Base-by-base conservation (phyloP, 2,797 vertebrate genomes). In the Oophaga sylvatica region DNA sequence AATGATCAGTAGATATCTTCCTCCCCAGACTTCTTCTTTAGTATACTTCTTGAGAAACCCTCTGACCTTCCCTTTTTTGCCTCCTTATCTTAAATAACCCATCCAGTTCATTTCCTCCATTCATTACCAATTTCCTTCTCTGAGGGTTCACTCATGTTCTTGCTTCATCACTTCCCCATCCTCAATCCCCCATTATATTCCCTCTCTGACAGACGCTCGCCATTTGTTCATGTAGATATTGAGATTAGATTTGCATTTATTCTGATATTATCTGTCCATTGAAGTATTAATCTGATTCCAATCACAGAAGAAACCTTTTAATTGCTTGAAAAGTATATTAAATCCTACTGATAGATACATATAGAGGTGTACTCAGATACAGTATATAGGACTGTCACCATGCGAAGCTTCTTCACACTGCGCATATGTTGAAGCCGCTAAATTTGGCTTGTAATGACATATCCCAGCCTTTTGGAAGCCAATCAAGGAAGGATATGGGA, bases 41-140 rank as follows among this genome's bases (percentile, higher is more conserved):
- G 22, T 68, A 22, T 22, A 22, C 63, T 53, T 68, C 45, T 20
- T n/a, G 11, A 22, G 19, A 15, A 71, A 71, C 53, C 56, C 67
- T 31, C 17, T 35, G 48, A 57, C 29, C 81, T 70, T 70, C 63
- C 9, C 48, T 56, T 22, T 31, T 83, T 35, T 17, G 29, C 26
- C 48, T 71, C 65, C 67, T 83, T 83, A 83, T 83, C 81, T 8
- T n/a, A n/a, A n/a, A 53, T 71, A 83, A 41, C 48, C 19, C 67
- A n/a, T 53, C 26, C 8, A 22, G 73, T 71, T 67, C 48, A 59
- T 83, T 83, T 83, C 81, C 81, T 83, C 67, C 16, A 71, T 71
- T 83, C 45, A 83, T 83, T 48, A 68, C 57, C 48, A 57, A 31
- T 56, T 71, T 83, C 67, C 65, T 70, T 12, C 68, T 59, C 22